Base-by-base conservation (phyloP, 2,797 vertebrate species). In the Psittacula echo region DNA sequence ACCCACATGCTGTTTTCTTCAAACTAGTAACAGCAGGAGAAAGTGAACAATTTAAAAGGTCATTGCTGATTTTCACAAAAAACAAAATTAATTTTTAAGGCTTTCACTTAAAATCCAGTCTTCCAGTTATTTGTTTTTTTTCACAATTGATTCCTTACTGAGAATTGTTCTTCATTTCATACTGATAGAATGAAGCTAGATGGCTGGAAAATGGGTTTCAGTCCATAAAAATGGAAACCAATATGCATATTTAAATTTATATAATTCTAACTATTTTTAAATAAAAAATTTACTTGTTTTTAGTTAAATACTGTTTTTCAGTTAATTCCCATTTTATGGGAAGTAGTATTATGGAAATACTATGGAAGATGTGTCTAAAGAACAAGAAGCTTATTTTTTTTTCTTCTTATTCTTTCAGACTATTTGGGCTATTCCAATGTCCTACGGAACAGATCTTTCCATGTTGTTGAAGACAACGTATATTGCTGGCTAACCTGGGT, bases 31-130 rank as follows among this genome's bases (percentile, higher is more conserved):
- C 9, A 58, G 9, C 12, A 71, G 27, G 2, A 61, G 5, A 11
- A 82, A 75, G 8, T 37, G 22, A 82, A 51, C 15, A 75, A 9
- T 30, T 79, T 64, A 14, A 78, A 82, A 93, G 22, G 4, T 58
- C 21, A 54, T 41, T 50, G 6, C 5, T 66, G 30, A 47, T 60
- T 85, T 75, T 75, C 45, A n/a, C 7, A 50, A 85, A 71, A 62
- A 18, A 0, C 2, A 50, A 53, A 44, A 53, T 45, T 2, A 24
- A 24, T 66, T 67, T 56, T 22, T 22, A 61, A 62, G 3, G 1
- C 1, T 54, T 80, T 77, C 11, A 6, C 9, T 71, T 74, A 66
- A 81, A 71, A 54, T 50, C 23, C 58, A 42, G 7, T 60, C 18
- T 20, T 58, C 15, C 5, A 13, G 20, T 8, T 0, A 9, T 54